phyloP scores from a whole-genome alignment of 2,888 invertebrate species.

The Dioctria linearis region DNA sequence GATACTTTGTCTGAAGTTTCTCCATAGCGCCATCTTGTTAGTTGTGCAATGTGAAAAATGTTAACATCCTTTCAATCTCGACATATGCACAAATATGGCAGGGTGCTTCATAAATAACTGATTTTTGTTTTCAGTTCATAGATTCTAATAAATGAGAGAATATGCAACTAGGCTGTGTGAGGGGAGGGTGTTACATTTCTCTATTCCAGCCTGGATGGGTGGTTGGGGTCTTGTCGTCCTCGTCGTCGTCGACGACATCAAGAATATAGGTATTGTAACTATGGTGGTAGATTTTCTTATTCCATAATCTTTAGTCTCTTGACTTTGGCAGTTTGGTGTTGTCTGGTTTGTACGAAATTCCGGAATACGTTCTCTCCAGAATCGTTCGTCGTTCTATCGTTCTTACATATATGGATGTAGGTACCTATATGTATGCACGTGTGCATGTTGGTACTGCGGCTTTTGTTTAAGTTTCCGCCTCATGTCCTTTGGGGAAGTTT shows the following conservation, averaged over 20 bases:
- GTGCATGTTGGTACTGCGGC: neutral
- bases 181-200: neutral
- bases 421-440: no score
- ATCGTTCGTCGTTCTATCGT: slow-evolving; percentile 8
- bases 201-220: neutral
- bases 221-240: neutral
- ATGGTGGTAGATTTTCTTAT: neutral
- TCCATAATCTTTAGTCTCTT: neutral
- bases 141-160: slow-evolving; percentile 3
- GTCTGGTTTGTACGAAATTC: slow-evolving; percentile 15
- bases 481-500: neutral
- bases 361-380: neutral
- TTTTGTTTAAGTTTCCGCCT: slow-evolving; percentile 22
- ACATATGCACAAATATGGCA: neutral
- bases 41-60: neutral
- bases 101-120: neutral
- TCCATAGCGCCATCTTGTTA: no score
- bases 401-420: neutral
- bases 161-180: neutral
- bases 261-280: neutral
- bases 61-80: neutral
- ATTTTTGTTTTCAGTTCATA: neutral
- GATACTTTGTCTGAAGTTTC: no score
- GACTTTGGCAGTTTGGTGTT: slow-evolving; percentile 11
- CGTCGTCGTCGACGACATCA: neutral